phyloP scores from a whole-genome alignment of 2,113 vertebrate species.

The Raja brachyura region DNA sequence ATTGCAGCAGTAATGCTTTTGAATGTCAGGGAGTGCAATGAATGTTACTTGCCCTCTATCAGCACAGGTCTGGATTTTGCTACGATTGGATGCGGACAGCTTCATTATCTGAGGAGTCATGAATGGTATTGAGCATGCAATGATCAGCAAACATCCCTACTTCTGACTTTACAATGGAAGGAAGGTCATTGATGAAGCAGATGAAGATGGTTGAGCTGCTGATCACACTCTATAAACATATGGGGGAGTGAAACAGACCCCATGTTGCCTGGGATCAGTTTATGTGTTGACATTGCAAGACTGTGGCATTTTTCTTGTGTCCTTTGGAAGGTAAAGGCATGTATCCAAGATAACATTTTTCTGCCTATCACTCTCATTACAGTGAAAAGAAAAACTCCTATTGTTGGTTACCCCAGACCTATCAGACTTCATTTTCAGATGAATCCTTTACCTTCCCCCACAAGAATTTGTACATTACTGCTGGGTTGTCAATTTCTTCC shows the following conservation, averaged over 20 bases:
- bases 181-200: too few relatives aligned
- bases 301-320: background rate
- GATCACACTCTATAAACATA: background rate
- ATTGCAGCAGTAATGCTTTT: too few relatives aligned
- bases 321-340: background rate
- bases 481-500: background rate
- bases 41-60: too few relatives aligned
- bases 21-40: too few relatives aligned
- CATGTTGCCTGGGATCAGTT: too few relatives aligned
- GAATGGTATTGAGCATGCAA: too few relatives aligned
- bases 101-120: too few relatives aligned
- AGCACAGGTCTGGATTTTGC: too few relatives aligned
- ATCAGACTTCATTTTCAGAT: background rate
- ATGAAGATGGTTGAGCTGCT: background rate
- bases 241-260: background rate
- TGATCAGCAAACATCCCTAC: too few relatives aligned
- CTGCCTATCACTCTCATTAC: background rate
- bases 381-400: background rate
- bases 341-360: background rate
- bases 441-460: background rate
- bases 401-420: background rate
- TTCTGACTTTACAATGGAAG: too few relatives aligned
- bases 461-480: background rate
- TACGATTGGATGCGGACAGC: too few relatives aligned
- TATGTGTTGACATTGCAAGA: background rate